phyloP scores from a whole-genome alignment of 2,113 vertebrate species.

The Passer montanus region DNA sequence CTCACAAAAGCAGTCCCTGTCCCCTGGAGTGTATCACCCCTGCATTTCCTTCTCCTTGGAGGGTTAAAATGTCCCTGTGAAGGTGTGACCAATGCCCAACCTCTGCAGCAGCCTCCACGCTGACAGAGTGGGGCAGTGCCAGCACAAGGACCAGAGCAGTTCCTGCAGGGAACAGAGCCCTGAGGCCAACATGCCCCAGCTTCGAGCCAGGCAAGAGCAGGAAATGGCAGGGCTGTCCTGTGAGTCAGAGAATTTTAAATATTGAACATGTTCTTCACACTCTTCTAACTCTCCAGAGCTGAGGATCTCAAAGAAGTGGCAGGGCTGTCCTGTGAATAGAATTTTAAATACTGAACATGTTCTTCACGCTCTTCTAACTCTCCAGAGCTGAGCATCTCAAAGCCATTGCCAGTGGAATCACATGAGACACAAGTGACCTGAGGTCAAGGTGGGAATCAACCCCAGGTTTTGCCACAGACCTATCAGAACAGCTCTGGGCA shows the following conservation, averaged over 20 bases:
- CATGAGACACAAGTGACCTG: accelerated
- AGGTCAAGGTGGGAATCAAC: not conserved
- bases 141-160: not conserved
- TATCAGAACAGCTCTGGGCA: not conserved
- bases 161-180: not conserved
- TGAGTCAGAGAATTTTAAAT: not conserved
- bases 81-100: not conserved
- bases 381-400: not conserved
- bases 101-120: not conserved
- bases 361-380: not conserved
- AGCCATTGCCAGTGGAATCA: not conserved
- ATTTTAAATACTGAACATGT: not conserved
- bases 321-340: not conserved
- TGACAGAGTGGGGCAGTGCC: not conserved
- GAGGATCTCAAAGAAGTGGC: not conserved
- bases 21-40: not conserved
- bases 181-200: not conserved
- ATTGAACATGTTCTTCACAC: not conserved
- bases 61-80: not conserved
- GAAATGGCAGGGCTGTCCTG: not conserved
- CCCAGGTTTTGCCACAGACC: accelerated
- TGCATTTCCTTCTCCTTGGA: not conserved
- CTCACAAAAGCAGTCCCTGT: not conserved
- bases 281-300: not conserved
- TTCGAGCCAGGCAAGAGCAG: accelerated